Percentiles rank a stretch among this genome's conserved stretches.
Evolutionary conservation across 1,140 invertebrate species (phyloP).

Genomic region (Drosophila orosa): DNA sequence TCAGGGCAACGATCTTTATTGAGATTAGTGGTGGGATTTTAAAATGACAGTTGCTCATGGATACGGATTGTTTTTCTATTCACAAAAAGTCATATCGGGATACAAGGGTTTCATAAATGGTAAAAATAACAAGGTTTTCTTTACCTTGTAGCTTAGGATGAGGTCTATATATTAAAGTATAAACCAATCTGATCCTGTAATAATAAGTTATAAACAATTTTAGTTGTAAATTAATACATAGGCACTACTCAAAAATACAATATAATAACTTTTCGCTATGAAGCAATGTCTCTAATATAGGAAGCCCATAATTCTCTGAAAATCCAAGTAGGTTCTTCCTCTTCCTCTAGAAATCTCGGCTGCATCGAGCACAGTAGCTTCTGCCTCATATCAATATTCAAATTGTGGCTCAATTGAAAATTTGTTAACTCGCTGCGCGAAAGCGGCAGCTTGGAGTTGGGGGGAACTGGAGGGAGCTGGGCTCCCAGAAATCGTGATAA

Average conservation of each 20-base stretch:
- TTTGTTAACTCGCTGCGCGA: constrained; percentile 66
- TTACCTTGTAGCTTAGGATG: not conserved
- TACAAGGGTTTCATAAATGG: not conserved
- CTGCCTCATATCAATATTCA: constrained; percentile 74
- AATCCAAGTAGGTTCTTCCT: not conserved
- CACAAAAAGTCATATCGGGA: constrained; percentile 1
- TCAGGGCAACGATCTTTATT: not conserved
- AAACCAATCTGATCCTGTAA: not conserved
- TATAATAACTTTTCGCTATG: not conserved
- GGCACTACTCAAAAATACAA: not conserved
- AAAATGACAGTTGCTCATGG: constrained; percentile 6
- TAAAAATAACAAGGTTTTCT: not conserved
- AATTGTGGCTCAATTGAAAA: constrained; percentile 82
- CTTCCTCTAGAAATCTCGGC: constrained; percentile 42
- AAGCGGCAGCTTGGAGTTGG: constrained; percentile 5
- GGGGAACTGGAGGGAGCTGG: constrained; percentile 1
- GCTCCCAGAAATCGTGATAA: constrained; percentile 76
- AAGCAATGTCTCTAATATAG: not conserved
- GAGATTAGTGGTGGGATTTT: not conserved
- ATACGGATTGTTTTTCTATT: not conserved
- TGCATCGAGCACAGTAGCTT: constrained; percentile 63
- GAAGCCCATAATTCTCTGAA: not conserved
- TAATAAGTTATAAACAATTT: too few relatives aligned
- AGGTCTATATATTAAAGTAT: not conserved
- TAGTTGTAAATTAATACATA: not conserved